These are phyloP conservation scores for Phoeniculus purpureus DNA, from an alignment of 2,797 vertebrate species.

Conservation along the genomic window DNA sequence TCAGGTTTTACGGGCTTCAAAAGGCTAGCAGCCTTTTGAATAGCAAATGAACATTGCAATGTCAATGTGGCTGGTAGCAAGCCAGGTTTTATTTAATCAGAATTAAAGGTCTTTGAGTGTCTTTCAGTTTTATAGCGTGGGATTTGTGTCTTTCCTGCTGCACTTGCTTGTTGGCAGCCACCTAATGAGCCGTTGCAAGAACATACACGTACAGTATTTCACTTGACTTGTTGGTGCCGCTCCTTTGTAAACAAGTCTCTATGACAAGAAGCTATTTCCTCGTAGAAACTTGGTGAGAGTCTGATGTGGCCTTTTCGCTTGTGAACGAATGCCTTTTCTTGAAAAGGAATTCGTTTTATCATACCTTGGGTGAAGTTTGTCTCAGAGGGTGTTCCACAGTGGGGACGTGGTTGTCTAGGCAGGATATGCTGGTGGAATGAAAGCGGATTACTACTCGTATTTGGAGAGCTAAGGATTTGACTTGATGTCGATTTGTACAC, in stretches of 20 bases:
- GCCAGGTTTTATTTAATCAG: neutral
- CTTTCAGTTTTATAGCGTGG: no score
- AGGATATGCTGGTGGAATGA: neutral
- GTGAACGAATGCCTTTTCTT: neutral
- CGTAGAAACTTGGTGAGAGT: neutral
- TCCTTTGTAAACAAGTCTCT: neutral
- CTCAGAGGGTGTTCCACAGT: neutral
- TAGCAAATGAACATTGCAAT: no score
- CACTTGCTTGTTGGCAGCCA: neutral
- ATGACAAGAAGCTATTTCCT: neutral
- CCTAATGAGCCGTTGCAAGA: neutral
- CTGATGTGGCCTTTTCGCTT: neutral
- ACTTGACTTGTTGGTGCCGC: neutral
- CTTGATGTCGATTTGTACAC: conserved; percentile 27
- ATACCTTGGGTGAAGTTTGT: neutral
- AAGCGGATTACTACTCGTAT: neutral
- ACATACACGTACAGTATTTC: neutral
- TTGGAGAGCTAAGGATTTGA: neutral
- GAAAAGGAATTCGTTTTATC: neutral
- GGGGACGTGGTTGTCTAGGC: neutral
- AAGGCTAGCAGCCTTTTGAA: neutral
- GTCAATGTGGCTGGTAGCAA: neutral
- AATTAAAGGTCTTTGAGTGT: neutral
- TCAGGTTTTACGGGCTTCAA: neutral
- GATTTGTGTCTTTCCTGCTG: neutral